phyloP scores from a whole-genome alignment of 2,113 vertebrate species.

The Echinops telfairi region DNA sequence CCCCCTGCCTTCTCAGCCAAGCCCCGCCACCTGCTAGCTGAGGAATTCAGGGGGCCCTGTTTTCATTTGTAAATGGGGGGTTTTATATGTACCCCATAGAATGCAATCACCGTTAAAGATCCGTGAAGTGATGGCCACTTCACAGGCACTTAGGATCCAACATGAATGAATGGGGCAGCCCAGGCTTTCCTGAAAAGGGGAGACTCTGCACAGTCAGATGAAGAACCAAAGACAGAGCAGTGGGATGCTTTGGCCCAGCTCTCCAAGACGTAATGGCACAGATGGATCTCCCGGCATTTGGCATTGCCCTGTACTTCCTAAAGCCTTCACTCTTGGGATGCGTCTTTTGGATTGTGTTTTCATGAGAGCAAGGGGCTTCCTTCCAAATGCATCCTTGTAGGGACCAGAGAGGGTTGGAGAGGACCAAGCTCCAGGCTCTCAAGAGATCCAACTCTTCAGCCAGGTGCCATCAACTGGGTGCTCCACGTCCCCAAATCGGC shows the following conservation, averaged over 20 bases:
- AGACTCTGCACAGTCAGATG: background rate
- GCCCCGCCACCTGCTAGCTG: background rate
- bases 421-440: background rate
- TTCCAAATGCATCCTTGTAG: background rate
- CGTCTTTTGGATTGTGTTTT: background rate
- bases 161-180: background rate
- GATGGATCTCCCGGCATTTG: background rate
- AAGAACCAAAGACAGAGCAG: background rate
- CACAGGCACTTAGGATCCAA: background rate
- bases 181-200: background rate
- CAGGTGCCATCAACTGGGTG: too few relatives aligned
- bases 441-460: background rate
- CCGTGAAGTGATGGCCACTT: background rate
- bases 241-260: background rate
- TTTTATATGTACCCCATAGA: background rate
- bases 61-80: background rate
- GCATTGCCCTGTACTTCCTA: background rate
- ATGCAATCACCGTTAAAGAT: conserved; percentile 19
- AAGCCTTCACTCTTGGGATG: background rate
- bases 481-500: background rate
- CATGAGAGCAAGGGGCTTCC: background rate
- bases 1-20: background rate
- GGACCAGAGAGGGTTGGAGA: background rate
- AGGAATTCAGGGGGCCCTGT: background rate
- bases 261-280: background rate